Conservation (phyloP, 2,797 vertebrate species). For the Staurois parvus region DNA sequence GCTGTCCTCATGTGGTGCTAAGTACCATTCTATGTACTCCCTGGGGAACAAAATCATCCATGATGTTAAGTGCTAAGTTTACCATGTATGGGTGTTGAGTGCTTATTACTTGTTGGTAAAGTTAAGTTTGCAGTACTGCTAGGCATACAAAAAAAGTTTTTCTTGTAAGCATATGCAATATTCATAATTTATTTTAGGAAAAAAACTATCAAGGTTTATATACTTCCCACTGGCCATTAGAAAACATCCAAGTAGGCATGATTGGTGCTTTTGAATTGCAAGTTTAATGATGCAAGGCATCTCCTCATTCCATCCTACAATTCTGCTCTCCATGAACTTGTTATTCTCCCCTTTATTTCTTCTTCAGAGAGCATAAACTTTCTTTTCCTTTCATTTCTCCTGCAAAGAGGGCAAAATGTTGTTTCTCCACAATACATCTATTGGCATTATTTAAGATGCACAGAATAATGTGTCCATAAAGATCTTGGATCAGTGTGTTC, state of each 20-base stretch:
- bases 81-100: constrained; percentile 31
- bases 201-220: neutral
- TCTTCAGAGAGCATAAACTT: neutral
- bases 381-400: no score
- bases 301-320: neutral
- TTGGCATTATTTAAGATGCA: neutral
- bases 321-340: no score
- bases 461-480: neutral
- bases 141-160: neutral
- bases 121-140: neutral
- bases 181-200: neutral
- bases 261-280: neutral
- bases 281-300: neutral
- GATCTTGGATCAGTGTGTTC: neutral
- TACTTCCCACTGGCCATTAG: neutral
- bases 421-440: neutral
- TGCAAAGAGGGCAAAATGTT: neutral
- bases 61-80: constrained; percentile 68
- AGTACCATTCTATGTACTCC: constrained; percentile 72
- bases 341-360: no score
- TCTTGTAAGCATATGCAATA: neutral
- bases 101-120: neutral
- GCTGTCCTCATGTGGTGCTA: constrained; percentile 57
- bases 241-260: neutral
- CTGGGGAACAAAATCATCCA: constrained; percentile 60